phyloP scores from a whole-genome alignment of 2,888 invertebrate genomes.

The Leptarthrus brevirostris region DNA sequence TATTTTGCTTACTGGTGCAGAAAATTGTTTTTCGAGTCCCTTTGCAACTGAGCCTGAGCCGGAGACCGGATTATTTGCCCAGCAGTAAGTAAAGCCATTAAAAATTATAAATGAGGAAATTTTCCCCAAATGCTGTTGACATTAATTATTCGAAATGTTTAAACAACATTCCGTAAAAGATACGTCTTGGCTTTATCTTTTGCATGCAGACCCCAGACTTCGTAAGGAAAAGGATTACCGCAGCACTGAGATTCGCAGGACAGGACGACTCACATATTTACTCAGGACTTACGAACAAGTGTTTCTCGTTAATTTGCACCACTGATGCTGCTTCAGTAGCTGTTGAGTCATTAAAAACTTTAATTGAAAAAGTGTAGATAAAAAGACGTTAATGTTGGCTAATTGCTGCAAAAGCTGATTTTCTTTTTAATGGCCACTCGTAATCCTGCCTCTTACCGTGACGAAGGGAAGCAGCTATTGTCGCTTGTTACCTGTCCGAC shows the following conservation, averaged over 20 bases:
- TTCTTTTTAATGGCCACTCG: slow-evolving; percentile 19
- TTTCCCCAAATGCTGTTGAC: slow-evolving; percentile 35
- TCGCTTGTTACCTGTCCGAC: neutral
- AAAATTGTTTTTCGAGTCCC: slow-evolving; percentile 5
- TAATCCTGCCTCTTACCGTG: slow-evolving; percentile 13
- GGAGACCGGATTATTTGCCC: neutral
- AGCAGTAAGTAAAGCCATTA: slow-evolving; percentile 17
- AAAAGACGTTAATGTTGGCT: slow-evolving; percentile 29
- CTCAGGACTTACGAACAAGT: neutral
- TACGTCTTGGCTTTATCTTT: slow-evolving; percentile 11
- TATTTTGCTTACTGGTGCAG: slow-evolving; percentile 26
- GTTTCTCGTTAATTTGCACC: slow-evolving; percentile 2
- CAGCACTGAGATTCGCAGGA: neutral
- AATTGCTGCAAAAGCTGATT: slow-evolving; percentile 41
- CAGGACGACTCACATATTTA: neutral
- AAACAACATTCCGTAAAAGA: slow-evolving; percentile 24
- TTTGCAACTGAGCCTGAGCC: neutral
- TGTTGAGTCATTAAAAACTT: slow-evolving; percentile 46
- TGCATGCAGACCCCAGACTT: neutral
- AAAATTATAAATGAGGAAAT: slow-evolving; percentile 37
- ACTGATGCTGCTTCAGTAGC: slow-evolving; percentile 5
- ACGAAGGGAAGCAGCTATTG: neutral
- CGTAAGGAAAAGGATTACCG: too few relatives aligned
- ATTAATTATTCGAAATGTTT: slow-evolving; percentile 40
- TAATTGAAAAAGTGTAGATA: slow-evolving; percentile 37